phyloP scores from a whole-genome alignment of 2,888 invertebrate species.

The Eupithecia vulgata region DNA sequence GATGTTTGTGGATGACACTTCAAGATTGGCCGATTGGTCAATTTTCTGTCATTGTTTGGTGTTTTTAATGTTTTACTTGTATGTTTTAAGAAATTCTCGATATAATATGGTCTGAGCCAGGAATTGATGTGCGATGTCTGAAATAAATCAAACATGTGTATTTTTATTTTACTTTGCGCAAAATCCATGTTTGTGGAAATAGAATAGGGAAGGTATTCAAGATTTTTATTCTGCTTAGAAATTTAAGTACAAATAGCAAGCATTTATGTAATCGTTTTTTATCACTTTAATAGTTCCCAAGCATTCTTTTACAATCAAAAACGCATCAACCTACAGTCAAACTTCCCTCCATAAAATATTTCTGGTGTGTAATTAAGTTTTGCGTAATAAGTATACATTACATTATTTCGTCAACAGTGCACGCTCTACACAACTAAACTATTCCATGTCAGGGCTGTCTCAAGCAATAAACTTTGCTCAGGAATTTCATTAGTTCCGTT shows the following conservation, averaged over 20 bases:
- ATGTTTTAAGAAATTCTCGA: too few species aligned
- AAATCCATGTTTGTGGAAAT: too few species aligned
- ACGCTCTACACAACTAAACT: conserved; percentile 18
- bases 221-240: neutral
- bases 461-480: conserved; percentile 79
- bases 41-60: too few species aligned
- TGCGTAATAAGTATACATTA: neutral
- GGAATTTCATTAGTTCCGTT: conserved; percentile 84
- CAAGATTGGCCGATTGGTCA: too few species aligned
- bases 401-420: neutral
- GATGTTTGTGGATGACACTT: too few species aligned
- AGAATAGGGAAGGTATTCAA: too few species aligned
- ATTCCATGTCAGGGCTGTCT: conserved; percentile 65
- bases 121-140: too few species aligned
- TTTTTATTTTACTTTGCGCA: too few species aligned
- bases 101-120: too few species aligned
- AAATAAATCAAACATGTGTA: too few species aligned
- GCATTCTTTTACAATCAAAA: neutral
- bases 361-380: neutral
- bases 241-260: neutral
- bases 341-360: neutral
- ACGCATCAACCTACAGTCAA: neutral
- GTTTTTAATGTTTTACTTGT: too few species aligned
- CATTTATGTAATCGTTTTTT: neutral
- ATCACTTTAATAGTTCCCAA: neutral